Evolutionary conservation across 2,888 invertebrate species (phyloP), one percentile per base, ranked within the genome.

Genomic region (Plagodis pulveraria): DNA sequence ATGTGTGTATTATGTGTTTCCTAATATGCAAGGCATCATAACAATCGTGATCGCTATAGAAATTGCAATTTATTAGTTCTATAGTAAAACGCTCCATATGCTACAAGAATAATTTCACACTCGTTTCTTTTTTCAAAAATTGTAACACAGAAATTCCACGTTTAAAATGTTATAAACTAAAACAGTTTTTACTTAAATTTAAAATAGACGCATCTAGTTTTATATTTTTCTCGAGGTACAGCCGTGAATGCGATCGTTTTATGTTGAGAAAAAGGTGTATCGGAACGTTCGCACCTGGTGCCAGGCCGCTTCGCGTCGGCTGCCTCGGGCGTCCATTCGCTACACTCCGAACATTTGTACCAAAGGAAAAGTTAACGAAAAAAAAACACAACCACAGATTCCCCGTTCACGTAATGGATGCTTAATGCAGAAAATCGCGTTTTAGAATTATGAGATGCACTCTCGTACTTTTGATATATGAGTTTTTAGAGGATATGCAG

Each of bases 251-350:
- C 50, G 50, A 65, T 69, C 61, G 62, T 63, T 69, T 64, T 64
- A 65, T 50, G 56, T 56, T 6, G 46, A 66, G 64, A 81, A 79
- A 80, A 82, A 76, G 69, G 72, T 66, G 71, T 72, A 75, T 80
- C 72, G 78, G 67, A 71, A 73, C 62, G 63, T 75, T 78, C 61
- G 74, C 84, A 83, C 80, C 83, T 82, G 81, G 69, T 66, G 56
- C 66, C 67, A 56, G 66, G 67, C 38, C 48, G 36, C 12, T 38
- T 38, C 6, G 22, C 45, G 36, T 47, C 41, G 33, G 34, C 10
- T 43, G 9, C 50, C 22, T 22, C 22, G 49, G 47, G 62, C 63
- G 50, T 10, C 44, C 51, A 41, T 53, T 53, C 51, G 50, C 55
- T 10, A 33, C 43, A 32, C 43, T 42, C 45, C 57, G 66, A 60